Evolutionary conservation across 2,113 vertebrate species (phyloP).

Genomic region (Ariopsis seemanni): DNA sequence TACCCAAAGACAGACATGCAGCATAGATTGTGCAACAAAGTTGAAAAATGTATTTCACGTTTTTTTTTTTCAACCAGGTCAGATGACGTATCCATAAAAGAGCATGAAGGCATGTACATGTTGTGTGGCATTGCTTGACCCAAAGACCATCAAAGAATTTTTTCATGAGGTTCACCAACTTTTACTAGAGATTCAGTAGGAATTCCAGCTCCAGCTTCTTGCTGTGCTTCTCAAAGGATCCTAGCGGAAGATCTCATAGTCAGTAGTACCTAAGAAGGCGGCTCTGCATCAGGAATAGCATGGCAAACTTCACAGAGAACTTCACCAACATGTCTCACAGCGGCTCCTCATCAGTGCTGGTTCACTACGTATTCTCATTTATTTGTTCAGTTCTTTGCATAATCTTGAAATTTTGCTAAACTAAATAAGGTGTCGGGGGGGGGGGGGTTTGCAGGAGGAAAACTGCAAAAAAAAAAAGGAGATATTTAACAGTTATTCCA

Average conservation of each 20-base stretch:
- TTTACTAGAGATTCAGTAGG: neutral
- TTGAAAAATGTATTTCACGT: neutral
- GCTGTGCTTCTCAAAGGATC: conserved; percentile 1
- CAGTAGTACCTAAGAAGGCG: neutral
- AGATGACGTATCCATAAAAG: neutral
- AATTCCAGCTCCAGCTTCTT: neutral
- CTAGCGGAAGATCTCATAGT: neutral
- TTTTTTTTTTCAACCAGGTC: neutral
- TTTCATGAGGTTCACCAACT: neutral
- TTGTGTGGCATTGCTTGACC: neutral
- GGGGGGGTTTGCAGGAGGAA: too few species aligned
- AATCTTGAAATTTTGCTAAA: neutral
- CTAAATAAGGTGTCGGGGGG: too few species aligned
- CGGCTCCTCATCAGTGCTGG: neutral
- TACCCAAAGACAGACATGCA: too few species aligned
- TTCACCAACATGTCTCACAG: too few species aligned
- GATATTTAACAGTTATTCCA: too few species aligned
- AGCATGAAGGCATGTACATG: neutral
- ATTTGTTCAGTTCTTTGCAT: neutral
- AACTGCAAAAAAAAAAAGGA: too few species aligned
- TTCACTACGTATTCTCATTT: neutral
- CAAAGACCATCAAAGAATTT: neutral
- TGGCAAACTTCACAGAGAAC: neutral
- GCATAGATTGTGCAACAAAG: neutral
- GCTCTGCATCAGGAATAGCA: neutral